Percentiles rank a stretch among this genome's conserved stretches.
Conservation (phyloP, 2,888 invertebrate species). For the Eupelmus urozonus region DNA sequence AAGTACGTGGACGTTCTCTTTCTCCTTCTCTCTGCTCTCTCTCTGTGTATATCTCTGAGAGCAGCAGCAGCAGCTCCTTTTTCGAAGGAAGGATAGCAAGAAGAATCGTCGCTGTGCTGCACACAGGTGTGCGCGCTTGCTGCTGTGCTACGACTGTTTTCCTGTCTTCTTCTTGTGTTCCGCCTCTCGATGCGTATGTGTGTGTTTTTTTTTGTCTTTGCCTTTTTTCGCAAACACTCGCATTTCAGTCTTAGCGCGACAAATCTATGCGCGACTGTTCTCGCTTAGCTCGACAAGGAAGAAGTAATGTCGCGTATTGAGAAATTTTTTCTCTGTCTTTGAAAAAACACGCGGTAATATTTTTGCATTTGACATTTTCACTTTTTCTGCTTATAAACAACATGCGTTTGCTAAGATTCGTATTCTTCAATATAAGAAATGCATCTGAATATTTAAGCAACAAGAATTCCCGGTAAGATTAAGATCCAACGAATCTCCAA, state of each 20-base stretch:
- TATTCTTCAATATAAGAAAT: too few species aligned
- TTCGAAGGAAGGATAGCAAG: not conserved
- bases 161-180: not conserved
- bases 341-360: not conserved
- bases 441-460: too few species aligned
- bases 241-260: slow-evolving; percentile 31
- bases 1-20: slow-evolving; percentile 43
- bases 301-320: not conserved
- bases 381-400: too few species aligned
- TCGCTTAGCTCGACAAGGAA: not conserved
- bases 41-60: not conserved
- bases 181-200: slow-evolving; percentile 7
- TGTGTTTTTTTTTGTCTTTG: not conserved
- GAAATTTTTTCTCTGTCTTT: not conserved
- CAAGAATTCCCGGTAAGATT: too few species aligned
- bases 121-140: too few species aligned
- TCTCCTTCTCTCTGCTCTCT: not conserved
- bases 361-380: too few species aligned
- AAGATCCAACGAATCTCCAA: too few species aligned
- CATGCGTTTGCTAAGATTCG: too few species aligned
- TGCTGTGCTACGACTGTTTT: not conserved
- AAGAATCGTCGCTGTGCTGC: not conserved
- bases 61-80: slow-evolving; percentile 1
- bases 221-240: slow-evolving; percentile 22
- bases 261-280: slow-evolving; percentile 33